These are phyloP conservation scores for Lucilia cuprina DNA, from an alignment of 1,140 invertebrate genomes.

Conservation along the genomic window DNA sequence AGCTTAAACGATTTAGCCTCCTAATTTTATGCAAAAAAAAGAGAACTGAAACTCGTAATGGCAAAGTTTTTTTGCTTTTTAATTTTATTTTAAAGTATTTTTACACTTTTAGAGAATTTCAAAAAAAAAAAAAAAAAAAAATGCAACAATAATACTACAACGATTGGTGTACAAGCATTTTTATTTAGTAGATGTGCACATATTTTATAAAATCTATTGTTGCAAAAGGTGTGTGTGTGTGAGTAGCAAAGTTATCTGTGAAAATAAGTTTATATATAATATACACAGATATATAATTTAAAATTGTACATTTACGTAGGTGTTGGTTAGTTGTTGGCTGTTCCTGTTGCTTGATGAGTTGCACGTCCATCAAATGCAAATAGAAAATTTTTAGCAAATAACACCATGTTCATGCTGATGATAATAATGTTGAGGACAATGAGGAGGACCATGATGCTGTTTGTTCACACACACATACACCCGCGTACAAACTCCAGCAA, in stretches of 20 bases:
- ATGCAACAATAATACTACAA: background rate
- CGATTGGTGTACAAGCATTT: background rate
- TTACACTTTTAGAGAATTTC: background rate
- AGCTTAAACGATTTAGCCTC: background rate
- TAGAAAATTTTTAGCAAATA: constrained; percentile 12
- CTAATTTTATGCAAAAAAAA: background rate
- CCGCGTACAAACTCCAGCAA: background rate
- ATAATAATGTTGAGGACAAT: background rate
- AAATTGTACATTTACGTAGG: constrained; percentile 1
- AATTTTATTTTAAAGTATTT: constrained; percentile 4
- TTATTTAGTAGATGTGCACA: background rate
- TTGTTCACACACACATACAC: background rate
- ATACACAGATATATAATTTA: background rate
- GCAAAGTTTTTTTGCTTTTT: background rate
- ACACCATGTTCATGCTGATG: background rate
- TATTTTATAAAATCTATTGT: background rate
- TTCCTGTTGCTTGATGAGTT: background rate
- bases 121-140: background rate
- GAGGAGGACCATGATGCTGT: background rate
- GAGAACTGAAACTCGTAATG: too few relatives aligned
- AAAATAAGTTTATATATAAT: background rate
- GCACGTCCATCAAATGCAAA: constrained; percentile 10
- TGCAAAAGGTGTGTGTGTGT: background rate
- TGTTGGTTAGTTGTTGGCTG: background rate
- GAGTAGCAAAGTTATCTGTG: background rate